Base-by-base conservation (phyloP, 2,888 invertebrate species). In the Aromia moschata region DNA sequence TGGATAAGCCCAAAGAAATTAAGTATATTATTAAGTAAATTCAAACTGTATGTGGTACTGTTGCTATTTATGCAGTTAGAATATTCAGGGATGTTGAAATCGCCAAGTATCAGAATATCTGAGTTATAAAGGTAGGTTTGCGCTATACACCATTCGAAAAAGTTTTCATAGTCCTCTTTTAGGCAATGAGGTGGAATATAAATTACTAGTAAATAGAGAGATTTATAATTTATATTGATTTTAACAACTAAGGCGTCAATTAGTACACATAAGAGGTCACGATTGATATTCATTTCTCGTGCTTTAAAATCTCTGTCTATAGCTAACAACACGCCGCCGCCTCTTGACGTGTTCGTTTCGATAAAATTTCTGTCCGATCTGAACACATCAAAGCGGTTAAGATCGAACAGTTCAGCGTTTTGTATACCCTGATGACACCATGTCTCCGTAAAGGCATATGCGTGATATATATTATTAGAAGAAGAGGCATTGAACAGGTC, bases 331-430 rank as follows among this genome's bases (percentile, higher is more conserved):
- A 43, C 43, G 2, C 11, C 15, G 2, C 10, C 43, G 11, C 5
- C 43, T 20, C 20, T 43, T n/a, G 10, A 1, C 5, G 20, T 43
- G n/a, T n/a, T 11, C 1, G 43, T 43, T 4, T 17, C 2, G 12
- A n/a, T 7, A 43, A 18, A 43, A 20, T 20, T 17, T 9, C 43
- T 17, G 12, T 43, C 43, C 10, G 18, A 18, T 43, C 43, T 43
- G 7, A 43, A 43, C 1, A 43, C 43, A 9, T 43, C 18, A n/a
- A 17, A 41, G 11, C 20, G 15, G 11, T 43, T 11, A 43, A 18
- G 43, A 43, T 43, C 20, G 20, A 18, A 43, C 2, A 43, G n/a
- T 43, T 43, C 43, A 1, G 43, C 17, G 20, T 7, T 20, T 17
- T 11, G 11, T 3, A 43, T 43, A 20, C 43, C 7, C 2, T 20